phyloP scores from a whole-genome alignment of 2,797 vertebrate genomes.

The Ibycter americanus region DNA sequence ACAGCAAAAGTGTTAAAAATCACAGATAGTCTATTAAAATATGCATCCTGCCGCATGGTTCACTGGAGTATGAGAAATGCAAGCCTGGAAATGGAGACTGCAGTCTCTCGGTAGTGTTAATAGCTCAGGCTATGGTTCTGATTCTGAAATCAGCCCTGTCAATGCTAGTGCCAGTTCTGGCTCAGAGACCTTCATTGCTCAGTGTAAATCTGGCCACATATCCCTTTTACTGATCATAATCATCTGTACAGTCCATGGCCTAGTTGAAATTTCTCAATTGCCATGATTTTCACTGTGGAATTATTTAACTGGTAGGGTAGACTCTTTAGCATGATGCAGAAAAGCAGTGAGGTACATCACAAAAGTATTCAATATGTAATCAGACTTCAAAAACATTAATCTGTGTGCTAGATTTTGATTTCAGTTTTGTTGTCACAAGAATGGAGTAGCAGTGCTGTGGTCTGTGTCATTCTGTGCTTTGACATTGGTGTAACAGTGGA shows the following conservation, averaged over 20 bases:
- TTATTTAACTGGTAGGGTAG: background rate
- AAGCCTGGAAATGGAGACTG: background rate
- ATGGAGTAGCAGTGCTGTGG: background rate
- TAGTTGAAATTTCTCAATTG: background rate
- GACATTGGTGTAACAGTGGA: background rate
- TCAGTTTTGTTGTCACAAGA: background rate
- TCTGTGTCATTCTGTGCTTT: background rate
- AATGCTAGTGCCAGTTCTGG: background rate
- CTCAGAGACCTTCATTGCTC: background rate
- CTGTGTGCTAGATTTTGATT: background rate
- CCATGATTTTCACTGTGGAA: background rate
- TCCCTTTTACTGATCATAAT: background rate
- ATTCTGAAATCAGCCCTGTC: background rate
- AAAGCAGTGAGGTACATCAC: background rate
- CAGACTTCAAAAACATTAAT: background rate
- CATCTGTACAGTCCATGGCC: background rate
- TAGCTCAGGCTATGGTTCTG: background rate
- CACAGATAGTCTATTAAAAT: background rate
- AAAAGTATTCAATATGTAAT: background rate
- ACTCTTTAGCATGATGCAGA: background rate
- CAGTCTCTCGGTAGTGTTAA: background rate
- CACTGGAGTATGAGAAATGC: background rate
- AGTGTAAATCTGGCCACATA: background rate
- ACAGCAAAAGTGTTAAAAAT: background rate
- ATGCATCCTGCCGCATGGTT: background rate